A percentile compares a stretch with the other conserved stretches of the same genome.
These are phyloP conservation scores for Mastacembelus armatus DNA, from an alignment of 2,797 vertebrate genomes.

Conservation along the genomic window DNA sequence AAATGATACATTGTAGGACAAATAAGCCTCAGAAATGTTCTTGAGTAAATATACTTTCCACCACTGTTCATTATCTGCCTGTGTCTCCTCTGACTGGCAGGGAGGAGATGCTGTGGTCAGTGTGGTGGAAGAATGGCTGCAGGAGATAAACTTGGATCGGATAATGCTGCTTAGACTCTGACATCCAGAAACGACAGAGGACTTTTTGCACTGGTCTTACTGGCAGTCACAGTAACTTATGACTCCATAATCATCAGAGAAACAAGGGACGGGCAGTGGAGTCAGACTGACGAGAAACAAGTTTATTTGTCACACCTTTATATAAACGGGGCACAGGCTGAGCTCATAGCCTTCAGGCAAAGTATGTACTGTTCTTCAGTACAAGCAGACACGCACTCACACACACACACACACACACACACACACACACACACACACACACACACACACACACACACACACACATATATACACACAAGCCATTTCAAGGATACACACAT, in stretches of 20 bases:
- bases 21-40: too few relatives aligned
- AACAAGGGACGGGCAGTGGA: constrained; percentile 7
- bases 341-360: constrained; percentile 73
- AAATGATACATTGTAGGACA: too few relatives aligned
- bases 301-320: constrained; percentile 77
- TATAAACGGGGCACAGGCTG: constrained; percentile 66
- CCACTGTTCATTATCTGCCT: neutral
- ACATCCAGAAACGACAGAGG: constrained; percentile 28
- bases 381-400: constrained; percentile 37
- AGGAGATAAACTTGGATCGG: constrained; percentile 71
- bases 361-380: constrained; percentile 59
- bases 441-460: constrained; percentile 3
- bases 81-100: constrained; percentile 27
- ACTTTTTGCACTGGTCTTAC: neutral
- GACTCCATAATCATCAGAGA: neutral
- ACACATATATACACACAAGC: too few relatives aligned
- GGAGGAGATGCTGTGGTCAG: neutral
- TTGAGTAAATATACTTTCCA: neutral
- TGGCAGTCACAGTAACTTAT: neutral
- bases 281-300: constrained; percentile 56
- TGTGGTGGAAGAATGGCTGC: constrained; percentile 50
- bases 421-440: constrained; percentile 5
- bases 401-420: constrained; percentile 30
- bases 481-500: too few relatives aligned
- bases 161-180: constrained; percentile 29